Conservation (phyloP, 2,797 vertebrate genomes). For the Sebastes diaconus region DNA sequence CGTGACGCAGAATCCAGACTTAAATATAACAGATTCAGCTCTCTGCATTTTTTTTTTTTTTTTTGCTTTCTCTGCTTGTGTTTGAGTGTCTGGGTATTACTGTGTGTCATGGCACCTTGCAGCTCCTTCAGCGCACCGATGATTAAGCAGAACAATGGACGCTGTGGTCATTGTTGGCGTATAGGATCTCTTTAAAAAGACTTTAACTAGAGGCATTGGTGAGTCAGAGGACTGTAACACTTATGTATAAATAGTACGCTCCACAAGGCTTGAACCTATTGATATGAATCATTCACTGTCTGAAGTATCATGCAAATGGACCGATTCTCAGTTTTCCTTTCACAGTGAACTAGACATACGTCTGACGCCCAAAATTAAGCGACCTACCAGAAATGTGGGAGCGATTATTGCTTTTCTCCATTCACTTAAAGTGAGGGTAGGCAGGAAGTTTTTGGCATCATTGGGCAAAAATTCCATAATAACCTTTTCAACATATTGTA, state of each 20-base stretch:
- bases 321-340: slow-evolving; percentile 18
- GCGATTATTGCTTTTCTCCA: background rate
- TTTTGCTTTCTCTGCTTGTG: slow-evolving; percentile 29
- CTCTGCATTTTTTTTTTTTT: slow-evolving; percentile 5
- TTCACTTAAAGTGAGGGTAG: background rate
- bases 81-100: slow-evolving; percentile 37
- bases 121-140: slow-evolving; percentile 57
- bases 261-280: slow-evolving; percentile 31
- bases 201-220: slow-evolving; percentile 50
- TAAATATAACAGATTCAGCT: slow-evolving; percentile 64
- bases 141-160: slow-evolving; percentile 59
- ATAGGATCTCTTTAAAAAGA: slow-evolving; percentile 49
- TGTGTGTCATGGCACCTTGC: slow-evolving; percentile 62
- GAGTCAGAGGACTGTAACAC: slow-evolving; percentile 64
- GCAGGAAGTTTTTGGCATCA: no score
- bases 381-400: background rate
- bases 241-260: slow-evolving; percentile 53
- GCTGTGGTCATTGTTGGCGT: slow-evolving; percentile 59
- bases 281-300: slow-evolving; percentile 56
- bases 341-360: background rate
- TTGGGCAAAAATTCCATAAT: no score
- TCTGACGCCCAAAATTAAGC: background rate
- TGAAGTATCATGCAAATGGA: slow-evolving; percentile 32
- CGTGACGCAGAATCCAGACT: slow-evolving; percentile 70
- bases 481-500: no score